Conservation (phyloP, 2,113 vertebrate genomes). For the Dermatemys mawii region DNA sequence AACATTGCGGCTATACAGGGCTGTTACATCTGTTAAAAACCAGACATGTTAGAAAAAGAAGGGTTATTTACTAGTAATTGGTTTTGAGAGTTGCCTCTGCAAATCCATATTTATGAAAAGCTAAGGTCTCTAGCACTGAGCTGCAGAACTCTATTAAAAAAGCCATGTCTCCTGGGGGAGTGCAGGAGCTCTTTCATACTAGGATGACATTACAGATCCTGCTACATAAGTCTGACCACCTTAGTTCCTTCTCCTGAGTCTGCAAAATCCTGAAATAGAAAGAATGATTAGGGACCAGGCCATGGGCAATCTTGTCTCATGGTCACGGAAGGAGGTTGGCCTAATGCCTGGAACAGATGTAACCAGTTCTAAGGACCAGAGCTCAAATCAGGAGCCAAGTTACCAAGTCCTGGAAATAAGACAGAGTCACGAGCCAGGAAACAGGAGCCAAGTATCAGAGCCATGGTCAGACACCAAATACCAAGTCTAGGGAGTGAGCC, state of each 20-base stretch:
- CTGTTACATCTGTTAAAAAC: neutral
- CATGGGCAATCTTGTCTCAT: neutral
- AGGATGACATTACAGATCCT: neutral
- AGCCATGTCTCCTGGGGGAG: accelerated
- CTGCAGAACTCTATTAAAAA: neutral
- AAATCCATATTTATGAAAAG: accelerated
- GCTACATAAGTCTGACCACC: accelerated
- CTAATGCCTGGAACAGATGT: neutral
- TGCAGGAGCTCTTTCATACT: neutral
- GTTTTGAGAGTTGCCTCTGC: neutral
- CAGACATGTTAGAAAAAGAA: neutral
- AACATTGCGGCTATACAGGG: neutral
- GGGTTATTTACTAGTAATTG: neutral
- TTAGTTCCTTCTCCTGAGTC: too few relatives aligned
- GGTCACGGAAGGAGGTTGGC: neutral
- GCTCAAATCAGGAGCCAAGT: neutral
- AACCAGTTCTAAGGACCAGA: neutral
- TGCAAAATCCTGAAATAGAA: neutral
- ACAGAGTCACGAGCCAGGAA: neutral
- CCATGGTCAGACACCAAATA: neutral
- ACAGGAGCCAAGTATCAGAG: neutral
- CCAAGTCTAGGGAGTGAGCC: neutral
- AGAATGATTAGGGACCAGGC: neutral
- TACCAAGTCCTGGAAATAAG: neutral
- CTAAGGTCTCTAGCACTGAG: neutral